Base-by-base conservation (phyloP, 2,797 vertebrate genomes). In the Danio tinwini region DNA sequence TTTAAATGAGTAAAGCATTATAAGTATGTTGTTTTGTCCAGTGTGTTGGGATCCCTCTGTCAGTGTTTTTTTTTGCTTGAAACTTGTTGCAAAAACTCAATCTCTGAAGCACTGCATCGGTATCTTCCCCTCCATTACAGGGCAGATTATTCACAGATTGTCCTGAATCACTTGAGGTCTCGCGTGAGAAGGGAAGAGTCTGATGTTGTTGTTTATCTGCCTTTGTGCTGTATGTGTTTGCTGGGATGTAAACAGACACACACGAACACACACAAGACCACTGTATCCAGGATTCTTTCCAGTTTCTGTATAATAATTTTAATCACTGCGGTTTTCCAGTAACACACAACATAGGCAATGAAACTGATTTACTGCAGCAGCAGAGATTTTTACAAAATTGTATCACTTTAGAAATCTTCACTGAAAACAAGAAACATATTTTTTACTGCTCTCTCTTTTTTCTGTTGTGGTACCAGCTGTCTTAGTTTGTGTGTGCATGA, bases 141-240 rank as follows among this genome's bases (percentile, higher is more conserved):
- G 67, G 70, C 83, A 88, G 92, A 92, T 89, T 88, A 88, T 76
- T 88, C 89, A 87, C 93, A 93, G 92, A 92, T 90, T 90, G 85
- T 65, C 63, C 85, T 82, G 81, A 85, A 89, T 91, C 88, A 87
- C 74, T 44, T 70, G 83, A 83, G 87, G 83, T 88, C 86, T 89
- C 90, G 92, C 91, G 88, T 93, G 92, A 92, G 90, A 93, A 92
- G 88, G 84, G 71, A 85, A 78, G 84, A 61, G 86, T 78, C 74
- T 52, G 88, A 85, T 84, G 88, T 85, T 89, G 89, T 90, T 90
- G 91, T 92, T 80, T 83, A 83, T 85, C 81, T 81, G 62, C 85
- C 82, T 90, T 86, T 85, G 89, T 89, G 87, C 69, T 87, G 86
- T 88, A 88, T 84, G 84, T 85, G 67, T 86, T 87, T 73, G 63